Conservation (phyloP, 2,797 vertebrate genomes). For the Poeciliopsis turneri region DNA sequence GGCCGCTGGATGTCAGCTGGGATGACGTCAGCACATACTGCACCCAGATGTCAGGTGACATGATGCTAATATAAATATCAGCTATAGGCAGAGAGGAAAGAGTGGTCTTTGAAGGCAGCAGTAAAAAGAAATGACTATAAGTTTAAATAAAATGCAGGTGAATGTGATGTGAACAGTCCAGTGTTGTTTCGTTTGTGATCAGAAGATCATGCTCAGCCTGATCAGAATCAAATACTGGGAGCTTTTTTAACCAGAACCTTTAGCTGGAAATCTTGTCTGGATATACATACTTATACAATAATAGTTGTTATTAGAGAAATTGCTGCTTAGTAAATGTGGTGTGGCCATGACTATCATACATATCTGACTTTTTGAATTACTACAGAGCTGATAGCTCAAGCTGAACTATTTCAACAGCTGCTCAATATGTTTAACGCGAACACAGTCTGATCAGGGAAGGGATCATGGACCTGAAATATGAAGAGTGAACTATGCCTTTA, state of each 20-base stretch:
- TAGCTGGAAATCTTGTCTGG: background rate
- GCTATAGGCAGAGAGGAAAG: slow-evolving; percentile 5
- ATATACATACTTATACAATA: background rate
- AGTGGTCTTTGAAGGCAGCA: slow-evolving; percentile 19
- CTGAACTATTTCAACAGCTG: background rate
- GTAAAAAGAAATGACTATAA: slow-evolving; percentile 40
- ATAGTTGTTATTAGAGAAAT: background rate
- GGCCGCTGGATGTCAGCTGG: slow-evolving; percentile 38
- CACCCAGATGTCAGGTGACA: slow-evolving; percentile 41
- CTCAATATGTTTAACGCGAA: background rate
- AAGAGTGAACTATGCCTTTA: background rate
- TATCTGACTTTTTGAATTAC: background rate
- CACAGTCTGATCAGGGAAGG: background rate
- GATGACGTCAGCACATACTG: slow-evolving; percentile 37
- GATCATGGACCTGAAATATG: background rate
- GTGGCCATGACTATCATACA: background rate
- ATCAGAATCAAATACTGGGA: slow-evolving; percentile 1
- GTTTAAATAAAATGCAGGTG: slow-evolving; percentile 48
- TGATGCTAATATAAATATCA: slow-evolving; percentile 39
- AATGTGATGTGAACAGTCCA: slow-evolving; percentile 58
- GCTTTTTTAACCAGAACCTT: background rate
- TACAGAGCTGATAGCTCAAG: background rate
- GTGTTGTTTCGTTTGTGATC: slow-evolving; percentile 31
- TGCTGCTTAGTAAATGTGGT: background rate
- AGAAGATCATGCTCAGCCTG: slow-evolving; percentile 21